These are phyloP conservation scores for Drosophila seclusa DNA, from an alignment of 2,888 invertebrate species.

Conservation along the genomic window DNA sequence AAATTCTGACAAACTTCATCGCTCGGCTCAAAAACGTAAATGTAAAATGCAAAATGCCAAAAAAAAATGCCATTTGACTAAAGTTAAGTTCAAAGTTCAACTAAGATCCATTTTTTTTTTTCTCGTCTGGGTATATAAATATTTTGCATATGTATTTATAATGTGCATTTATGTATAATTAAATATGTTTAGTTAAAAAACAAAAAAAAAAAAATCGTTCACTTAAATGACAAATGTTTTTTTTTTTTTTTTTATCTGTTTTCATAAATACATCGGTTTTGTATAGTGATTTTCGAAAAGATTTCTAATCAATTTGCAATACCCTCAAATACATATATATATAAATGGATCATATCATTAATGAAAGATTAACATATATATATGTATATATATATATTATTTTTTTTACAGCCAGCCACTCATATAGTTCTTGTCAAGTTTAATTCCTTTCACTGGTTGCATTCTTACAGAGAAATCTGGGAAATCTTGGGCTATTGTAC, in stretches of 20 bases:
- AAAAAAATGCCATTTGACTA: conserved; percentile 34
- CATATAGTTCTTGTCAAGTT: background rate
- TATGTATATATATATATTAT: background rate
- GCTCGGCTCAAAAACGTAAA: background rate
- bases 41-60: conserved; percentile 12
- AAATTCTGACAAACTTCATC: conserved; percentile 9
- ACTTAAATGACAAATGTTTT: conserved; percentile 31
- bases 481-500: conserved; percentile 3
- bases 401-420: background rate
- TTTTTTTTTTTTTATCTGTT: background rate
- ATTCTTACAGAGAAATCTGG: conserved; percentile 4
- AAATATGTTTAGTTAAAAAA: conserved; percentile 23
- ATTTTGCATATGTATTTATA: conserved; percentile 6
- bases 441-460: conserved; percentile 24
- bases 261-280: conserved; percentile 34
- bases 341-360: conserved; percentile 1
- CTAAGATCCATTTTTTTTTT: conserved; percentile 37
- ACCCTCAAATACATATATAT: background rate
- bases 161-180: conserved; percentile 8
- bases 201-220: conserved; percentile 29
- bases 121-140: conserved; percentile 16
- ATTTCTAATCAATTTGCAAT: conserved; percentile 18
- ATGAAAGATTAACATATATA: background rate
- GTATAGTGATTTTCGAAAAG: conserved; percentile 14
- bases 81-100: conserved; percentile 65